These are phyloP conservation scores for Darevskia mixta DNA, from an alignment of 2,797 vertebrate genomes.

Conservation along the genomic window DNA sequence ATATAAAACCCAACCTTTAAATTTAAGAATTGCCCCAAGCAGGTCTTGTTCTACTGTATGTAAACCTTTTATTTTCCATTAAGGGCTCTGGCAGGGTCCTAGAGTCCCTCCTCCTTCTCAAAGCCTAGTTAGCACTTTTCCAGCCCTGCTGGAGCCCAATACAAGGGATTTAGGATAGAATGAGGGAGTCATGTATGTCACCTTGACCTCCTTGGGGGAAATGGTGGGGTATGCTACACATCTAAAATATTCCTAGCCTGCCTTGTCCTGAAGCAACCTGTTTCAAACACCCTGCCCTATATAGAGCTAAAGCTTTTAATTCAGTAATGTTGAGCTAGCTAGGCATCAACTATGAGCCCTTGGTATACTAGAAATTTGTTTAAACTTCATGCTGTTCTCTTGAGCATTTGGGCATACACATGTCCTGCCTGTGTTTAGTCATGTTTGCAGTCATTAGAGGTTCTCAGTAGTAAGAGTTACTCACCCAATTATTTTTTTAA, in stretches of 20 bases:
- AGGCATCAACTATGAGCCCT: too few relatives aligned
- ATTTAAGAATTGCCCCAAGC: neutral
- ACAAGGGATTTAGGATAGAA: too few relatives aligned
- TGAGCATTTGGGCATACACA: neutral
- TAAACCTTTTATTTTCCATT: neutral
- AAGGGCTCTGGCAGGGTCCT: too few relatives aligned
- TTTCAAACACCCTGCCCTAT: neutral
- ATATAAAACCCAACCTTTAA: neutral
- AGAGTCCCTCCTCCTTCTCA: too few relatives aligned
- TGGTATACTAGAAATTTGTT: too few relatives aligned
- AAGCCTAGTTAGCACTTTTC: too few relatives aligned
- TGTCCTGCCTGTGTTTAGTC: neutral
- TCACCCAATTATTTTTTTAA: neutral
- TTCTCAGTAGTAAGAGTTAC: neutral
- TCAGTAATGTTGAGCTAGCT: too few relatives aligned
- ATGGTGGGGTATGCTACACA: too few relatives aligned
- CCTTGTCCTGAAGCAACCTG: neutral
- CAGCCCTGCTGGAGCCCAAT: too few relatives aligned
- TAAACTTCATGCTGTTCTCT: neutral
- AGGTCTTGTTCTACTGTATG: neutral
- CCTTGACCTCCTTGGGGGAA: too few relatives aligned
- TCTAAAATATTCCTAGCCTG: too few relatives aligned
- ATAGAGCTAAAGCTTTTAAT: neutral
- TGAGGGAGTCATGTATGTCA: too few relatives aligned
- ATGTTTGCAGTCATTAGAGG: neutral